phyloP scores from a whole-genome alignment of 2,888 invertebrate genomes.

The Pristionchus mayeri region DNA sequence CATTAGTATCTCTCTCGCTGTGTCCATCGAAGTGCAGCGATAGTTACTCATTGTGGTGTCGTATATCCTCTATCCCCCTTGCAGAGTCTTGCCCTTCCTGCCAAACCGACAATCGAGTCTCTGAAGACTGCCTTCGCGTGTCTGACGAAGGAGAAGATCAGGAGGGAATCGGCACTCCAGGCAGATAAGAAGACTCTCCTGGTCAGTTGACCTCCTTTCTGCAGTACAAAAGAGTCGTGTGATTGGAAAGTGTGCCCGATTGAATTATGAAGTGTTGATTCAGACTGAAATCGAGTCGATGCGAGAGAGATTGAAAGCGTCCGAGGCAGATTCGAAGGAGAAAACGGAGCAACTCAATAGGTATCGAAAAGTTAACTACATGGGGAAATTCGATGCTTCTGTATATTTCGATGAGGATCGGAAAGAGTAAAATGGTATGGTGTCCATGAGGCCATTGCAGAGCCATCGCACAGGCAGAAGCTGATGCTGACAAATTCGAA shows the following conservation, averaged over 20 bases:
- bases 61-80: not conserved
- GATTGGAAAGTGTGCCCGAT: not conserved
- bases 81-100: conserved; percentile 43
- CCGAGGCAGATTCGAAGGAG: conserved; percentile 62
- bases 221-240: not conserved
- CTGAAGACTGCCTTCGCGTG: conserved; percentile 81
- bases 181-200: conserved; percentile 79
- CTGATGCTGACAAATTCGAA: conserved; percentile 53
- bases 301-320: conserved; percentile 64
- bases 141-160: conserved; percentile 87
- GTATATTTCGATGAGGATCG: too few relatives aligned
- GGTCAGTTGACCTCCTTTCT: conserved; percentile 65
- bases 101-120: conserved; percentile 75
- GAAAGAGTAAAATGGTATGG: too few relatives aligned
- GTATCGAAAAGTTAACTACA: too few relatives aligned
- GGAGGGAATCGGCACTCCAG: conserved; percentile 88
- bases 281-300: conserved; percentile 78
- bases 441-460: not conserved
- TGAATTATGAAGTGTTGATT: conserved; percentile 47
- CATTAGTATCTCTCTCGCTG: too few relatives aligned
- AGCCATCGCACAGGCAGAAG: conserved; percentile 53
- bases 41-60: not conserved
- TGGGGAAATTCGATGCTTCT: not conserved
- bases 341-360: conserved; percentile 48
- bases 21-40: not conserved